A percentile compares a stretch with the other conserved stretches of the same genome.
phyloP scores from a whole-genome alignment of 2,113 vertebrate genomes.

The Alethe castanea region DNA sequence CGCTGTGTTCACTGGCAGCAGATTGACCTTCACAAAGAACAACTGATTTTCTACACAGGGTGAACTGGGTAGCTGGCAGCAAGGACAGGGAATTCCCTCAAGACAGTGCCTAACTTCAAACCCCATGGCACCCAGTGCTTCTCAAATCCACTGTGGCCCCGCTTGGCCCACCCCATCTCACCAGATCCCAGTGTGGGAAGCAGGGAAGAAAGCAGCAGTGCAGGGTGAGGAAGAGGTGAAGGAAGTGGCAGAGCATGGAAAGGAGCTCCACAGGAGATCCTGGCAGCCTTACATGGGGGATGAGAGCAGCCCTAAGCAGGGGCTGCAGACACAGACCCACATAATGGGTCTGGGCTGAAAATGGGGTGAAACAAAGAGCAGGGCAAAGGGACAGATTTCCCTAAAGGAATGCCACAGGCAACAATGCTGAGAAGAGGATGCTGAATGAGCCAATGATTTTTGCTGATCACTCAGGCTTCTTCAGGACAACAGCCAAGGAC shows the following conservation, averaged over 20 bases:
- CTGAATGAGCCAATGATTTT: neutral
- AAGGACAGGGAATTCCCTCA: neutral
- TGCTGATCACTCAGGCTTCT: neutral
- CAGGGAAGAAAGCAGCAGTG: neutral
- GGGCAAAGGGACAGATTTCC: neutral
- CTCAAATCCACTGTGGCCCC: rapidly evolving
- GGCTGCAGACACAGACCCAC: neutral
- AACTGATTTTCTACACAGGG: neutral
- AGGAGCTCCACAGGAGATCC: neutral
- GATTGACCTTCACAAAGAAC: neutral
- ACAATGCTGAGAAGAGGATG: neutral
- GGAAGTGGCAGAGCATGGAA: neutral
- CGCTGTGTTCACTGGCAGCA: neutral
- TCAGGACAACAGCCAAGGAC: neutral
- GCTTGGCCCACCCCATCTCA: neutral
- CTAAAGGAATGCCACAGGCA: neutral
- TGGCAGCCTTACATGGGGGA: rapidly evolving
- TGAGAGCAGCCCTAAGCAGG: rapidly evolving
- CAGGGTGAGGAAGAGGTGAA: neutral
- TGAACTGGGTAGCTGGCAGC: neutral
- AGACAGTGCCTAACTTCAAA: neutral
- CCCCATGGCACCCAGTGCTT: rapidly evolving
- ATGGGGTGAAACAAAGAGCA: neutral
- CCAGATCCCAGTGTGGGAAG: rapidly evolving
- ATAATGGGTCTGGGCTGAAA: neutral